phyloP scores from a whole-genome alignment of 1,140 invertebrate species.

The Drosophila santomea region DNA sequence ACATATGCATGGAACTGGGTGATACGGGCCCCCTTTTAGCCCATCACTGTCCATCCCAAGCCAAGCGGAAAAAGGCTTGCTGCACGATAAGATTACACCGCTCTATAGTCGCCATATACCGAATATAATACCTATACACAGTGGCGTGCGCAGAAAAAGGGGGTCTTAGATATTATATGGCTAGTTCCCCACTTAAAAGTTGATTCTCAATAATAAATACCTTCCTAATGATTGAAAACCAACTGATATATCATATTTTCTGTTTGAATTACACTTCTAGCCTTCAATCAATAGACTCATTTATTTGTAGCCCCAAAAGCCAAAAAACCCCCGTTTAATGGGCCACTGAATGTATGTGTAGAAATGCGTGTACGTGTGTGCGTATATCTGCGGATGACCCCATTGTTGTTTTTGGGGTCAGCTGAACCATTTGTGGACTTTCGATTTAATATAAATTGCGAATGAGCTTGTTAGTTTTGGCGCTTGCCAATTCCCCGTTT shows the following conservation, averaged over 20 bases:
- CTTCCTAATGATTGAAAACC: no score
- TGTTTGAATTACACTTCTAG: not conserved
- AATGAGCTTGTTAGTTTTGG: slow-evolving; percentile 78
- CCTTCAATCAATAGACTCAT: not conserved
- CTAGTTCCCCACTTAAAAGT: no score
- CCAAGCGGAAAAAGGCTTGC: slow-evolving; percentile 78
- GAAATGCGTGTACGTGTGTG: slow-evolving; percentile 19
- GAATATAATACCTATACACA: slow-evolving; percentile 7
- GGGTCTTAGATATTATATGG: not conserved
- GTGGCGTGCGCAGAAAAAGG: not conserved
- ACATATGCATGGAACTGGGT: not conserved
- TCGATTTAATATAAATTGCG: slow-evolving; percentile 81
- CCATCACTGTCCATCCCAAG: slow-evolving; percentile 16
- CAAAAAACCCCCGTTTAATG: not conserved
- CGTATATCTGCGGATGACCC: slow-evolving; percentile 28
- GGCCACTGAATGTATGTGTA: not conserved
- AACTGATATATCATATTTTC: no score
- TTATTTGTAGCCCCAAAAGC: not conserved
- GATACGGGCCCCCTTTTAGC: slow-evolving; percentile 36
- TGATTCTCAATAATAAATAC: no score
- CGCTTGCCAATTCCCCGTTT: slow-evolving; percentile 41
- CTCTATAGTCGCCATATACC: slow-evolving; percentile 5
- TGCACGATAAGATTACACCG: slow-evolving; percentile 71
- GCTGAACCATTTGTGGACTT: slow-evolving; percentile 53
- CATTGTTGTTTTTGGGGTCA: slow-evolving; percentile 55